Conservation (phyloP, 1,140 invertebrate genomes). For the Drosophila ohnishii region DNA sequence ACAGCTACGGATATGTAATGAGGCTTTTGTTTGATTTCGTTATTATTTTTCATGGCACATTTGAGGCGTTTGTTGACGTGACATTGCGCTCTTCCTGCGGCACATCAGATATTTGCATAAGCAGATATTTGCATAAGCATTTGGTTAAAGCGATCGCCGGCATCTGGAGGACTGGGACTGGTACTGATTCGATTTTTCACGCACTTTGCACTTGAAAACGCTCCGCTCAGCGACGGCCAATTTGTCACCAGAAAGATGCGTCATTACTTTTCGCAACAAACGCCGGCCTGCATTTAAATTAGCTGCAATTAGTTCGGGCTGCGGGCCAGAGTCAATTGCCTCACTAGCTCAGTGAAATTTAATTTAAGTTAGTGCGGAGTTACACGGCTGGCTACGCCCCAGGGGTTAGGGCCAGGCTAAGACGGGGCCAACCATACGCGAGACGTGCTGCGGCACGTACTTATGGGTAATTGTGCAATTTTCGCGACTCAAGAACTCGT, state of each 20-base stretch:
- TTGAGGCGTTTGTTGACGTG: slow-evolving; percentile 58
- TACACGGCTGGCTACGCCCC: slow-evolving; percentile 15
- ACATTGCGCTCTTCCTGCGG: slow-evolving; percentile 74
- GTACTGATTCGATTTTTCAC: slow-evolving; percentile 56
- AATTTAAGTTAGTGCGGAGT: slow-evolving; percentile 25
- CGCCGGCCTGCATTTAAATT: slow-evolving; percentile 65
- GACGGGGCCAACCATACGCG: background rate
- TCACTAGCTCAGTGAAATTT: slow-evolving; percentile 32
- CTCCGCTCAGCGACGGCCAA: slow-evolving; percentile 14
- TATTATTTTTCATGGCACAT: slow-evolving; percentile 56
- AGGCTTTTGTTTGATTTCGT: slow-evolving; percentile 58
- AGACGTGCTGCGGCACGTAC: slow-evolving; percentile 2
- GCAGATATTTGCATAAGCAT: slow-evolving; percentile 68
- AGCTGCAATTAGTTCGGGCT: slow-evolving; percentile 64
- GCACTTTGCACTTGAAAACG: slow-evolving; percentile 62
- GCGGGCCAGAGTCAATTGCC: slow-evolving; percentile 17
- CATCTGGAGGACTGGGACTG: slow-evolving; percentile 25
- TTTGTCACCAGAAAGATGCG: slow-evolving; percentile 26
- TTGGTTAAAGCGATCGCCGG: slow-evolving; percentile 59
- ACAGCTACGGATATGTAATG: slow-evolving; percentile 33
- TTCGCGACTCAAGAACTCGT: slow-evolving; percentile 34
- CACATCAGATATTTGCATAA: slow-evolving; percentile 67
- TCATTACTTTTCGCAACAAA: slow-evolving; percentile 38
- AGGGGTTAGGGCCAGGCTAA: slow-evolving; percentile 32
- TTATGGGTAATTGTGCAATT: slow-evolving; percentile 55